A percentile compares a stretch with the other conserved stretches of the same genome.
These are phyloP conservation scores for Dendrocopos noguchii DNA, from an alignment of 2,113 vertebrate species.

Conservation along the genomic window DNA sequence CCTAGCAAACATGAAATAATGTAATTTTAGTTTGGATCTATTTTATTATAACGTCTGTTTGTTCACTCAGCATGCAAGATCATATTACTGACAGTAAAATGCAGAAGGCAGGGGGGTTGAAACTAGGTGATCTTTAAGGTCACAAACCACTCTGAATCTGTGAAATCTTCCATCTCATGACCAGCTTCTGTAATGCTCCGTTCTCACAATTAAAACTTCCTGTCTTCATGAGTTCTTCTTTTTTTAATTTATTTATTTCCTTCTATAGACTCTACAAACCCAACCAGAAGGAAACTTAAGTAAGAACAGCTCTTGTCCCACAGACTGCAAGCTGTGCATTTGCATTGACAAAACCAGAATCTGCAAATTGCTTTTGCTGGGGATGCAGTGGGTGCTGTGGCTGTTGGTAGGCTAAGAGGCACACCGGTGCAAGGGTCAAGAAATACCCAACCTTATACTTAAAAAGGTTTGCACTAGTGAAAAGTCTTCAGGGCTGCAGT, in stretches of 20 bases:
- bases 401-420: background rate
- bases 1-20: background rate
- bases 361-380: background rate
- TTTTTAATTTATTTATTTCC: background rate
- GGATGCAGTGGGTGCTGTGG: background rate
- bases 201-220: background rate
- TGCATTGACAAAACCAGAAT: background rate
- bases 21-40: background rate
- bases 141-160: no score
- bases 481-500: background rate
- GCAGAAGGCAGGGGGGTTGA: no score
- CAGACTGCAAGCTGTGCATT: background rate
- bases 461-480: background rate
- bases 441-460: background rate
- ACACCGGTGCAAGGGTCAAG: background rate
- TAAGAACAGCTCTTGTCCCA: background rate
- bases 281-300: background rate
- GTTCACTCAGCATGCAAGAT: rapidly evolving
- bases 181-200: background rate
- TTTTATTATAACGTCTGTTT: background rate
- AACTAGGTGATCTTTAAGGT: no score
- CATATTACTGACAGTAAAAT: background rate
- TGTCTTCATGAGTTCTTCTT: background rate
- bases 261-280: background rate
- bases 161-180: background rate